Conservation (phyloP, 1,140 invertebrate species). For the Cotesia typhae region DNA sequence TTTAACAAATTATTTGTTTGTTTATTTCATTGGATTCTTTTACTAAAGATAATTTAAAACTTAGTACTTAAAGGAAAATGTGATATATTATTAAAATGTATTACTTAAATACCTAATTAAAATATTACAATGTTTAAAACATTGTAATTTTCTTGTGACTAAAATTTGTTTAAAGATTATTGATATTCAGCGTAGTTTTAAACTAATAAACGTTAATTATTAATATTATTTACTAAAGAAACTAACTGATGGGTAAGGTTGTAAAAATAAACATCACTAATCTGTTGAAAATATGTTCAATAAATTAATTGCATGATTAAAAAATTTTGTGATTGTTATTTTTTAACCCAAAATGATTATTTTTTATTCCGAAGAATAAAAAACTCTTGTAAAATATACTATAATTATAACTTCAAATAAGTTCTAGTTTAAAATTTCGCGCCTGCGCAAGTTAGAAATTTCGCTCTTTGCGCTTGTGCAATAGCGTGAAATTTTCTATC, state of each 20-base stretch:
- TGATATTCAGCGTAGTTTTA: slow-evolving; percentile 1
- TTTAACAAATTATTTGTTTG: slow-evolving; percentile 13
- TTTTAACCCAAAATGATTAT: too few relatives aligned
- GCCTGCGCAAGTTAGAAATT: too few relatives aligned
- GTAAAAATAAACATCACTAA: background rate
- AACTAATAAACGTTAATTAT: slow-evolving; percentile 1
- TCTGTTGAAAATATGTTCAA: slow-evolving; percentile 1
- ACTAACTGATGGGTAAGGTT: background rate
- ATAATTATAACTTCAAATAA: too few relatives aligned
- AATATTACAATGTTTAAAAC: slow-evolving; percentile 3
- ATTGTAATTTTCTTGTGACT: too few relatives aligned
- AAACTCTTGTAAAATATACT: too few relatives aligned
- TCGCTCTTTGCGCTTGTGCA: too few relatives aligned
- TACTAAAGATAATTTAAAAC: background rate
- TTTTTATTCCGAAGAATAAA: too few relatives aligned
- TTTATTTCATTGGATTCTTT: slow-evolving; percentile 1
- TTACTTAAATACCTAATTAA: slow-evolving; percentile 6
- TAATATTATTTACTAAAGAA: background rate
- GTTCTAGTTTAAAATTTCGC: too few relatives aligned
- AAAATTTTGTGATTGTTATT: too few relatives aligned
- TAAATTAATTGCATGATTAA: too few relatives aligned
- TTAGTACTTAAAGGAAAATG: background rate
- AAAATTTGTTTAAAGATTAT: background rate
- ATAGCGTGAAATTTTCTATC: too few relatives aligned
- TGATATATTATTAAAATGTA: background rate